Base-by-base conservation (phyloP, 1,140 invertebrate genomes). In the Drosophila pectinifera region DNA sequence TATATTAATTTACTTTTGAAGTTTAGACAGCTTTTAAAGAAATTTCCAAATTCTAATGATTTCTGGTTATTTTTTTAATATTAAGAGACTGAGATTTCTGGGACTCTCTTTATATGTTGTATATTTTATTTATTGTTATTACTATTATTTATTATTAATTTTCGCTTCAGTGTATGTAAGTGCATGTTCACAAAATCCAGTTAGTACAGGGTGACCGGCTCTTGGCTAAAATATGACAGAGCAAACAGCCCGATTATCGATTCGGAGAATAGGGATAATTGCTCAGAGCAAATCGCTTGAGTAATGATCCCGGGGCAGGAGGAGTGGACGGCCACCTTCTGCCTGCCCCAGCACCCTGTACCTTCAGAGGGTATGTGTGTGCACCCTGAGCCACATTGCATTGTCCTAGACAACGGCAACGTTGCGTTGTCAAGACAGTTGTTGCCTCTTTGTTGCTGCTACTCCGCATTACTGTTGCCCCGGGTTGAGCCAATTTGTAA, bases 401-500 rank as follows among this genome's bases (percentile, higher is more conserved):
- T 62, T 79, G 55, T 58, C 11, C 49, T 61, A 76, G 80, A 83
- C 63, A 63, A 68, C 70, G 48, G 24, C 61, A 54, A 42, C 64
- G 73, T 62, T 63, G 45, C 55, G 59, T 80, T 86, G 83, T 76
- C 75, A 86, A 79, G 83, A 83, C 65, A 73, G 61, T 82, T 72
- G 59, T 72, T 76, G 59, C 43, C 63, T 43, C 68, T 73, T 63
- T 78, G 68, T 68, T 67, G 62, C 45, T 74, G 48, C 45, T 70
- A 43, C 53, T 70, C 39, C 46, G 26, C 48, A 45, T 59, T 57
- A 59, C 45, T 70, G 48, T 42, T 84, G 81, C 61, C 74, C 68
- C 56, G 59, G 49, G 78, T 64, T 78, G 55, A 88, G 79, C 84
- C 83, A 88, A 88, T 88, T 88, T 88, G 76, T 89, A 88, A 88